A percentile compares a stretch with the other conserved stretches of the same genome.
Evolutionary conservation across 2,888 invertebrate species (phyloP).

Genomic region (Agrochola lychnidis): DNA sequence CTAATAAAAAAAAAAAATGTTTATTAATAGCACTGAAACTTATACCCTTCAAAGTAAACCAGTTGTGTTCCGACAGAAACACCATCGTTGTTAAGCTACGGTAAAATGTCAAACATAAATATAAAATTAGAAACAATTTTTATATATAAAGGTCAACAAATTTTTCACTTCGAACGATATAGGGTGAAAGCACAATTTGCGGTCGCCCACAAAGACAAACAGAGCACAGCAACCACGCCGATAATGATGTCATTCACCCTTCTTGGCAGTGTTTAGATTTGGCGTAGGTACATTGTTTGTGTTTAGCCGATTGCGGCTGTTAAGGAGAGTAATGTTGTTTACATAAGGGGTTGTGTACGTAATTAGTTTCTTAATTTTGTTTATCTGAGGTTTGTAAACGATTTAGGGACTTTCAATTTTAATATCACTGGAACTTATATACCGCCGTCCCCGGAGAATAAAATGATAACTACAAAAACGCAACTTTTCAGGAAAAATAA

Average conservation of each 20-base stretch:
- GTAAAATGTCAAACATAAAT: background rate
- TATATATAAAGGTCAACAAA: slow-evolving; percentile 19
- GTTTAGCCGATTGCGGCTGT: slow-evolving; percentile 22
- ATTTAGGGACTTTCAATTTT: background rate
- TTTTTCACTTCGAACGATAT: slow-evolving; percentile 39
- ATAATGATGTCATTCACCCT: slow-evolving; percentile 55
- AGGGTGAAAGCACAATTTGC: slow-evolving; percentile 63
- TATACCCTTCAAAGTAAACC: too few species aligned
- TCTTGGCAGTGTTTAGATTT: slow-evolving; percentile 42
- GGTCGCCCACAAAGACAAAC: slow-evolving; percentile 62
- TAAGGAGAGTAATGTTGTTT: slow-evolving; percentile 30
- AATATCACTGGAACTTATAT: too few species aligned
- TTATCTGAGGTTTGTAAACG: slow-evolving; percentile 7
- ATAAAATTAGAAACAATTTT: background rate
- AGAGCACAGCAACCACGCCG: slow-evolving; percentile 64
- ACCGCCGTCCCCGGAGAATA: too few species aligned
- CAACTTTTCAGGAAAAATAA: too few species aligned
- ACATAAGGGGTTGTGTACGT: background rate
- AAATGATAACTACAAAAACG: too few species aligned
- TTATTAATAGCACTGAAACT: too few species aligned
- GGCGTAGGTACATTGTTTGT: slow-evolving; percentile 29
- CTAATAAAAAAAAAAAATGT: too few species aligned
- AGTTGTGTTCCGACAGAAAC: too few species aligned
- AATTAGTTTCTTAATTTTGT: slow-evolving; percentile 9
- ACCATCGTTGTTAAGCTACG: too few species aligned